phyloP scores from a whole-genome alignment of 2,888 invertebrate genomes.

The Marasmarcha lunaedactyla region DNA sequence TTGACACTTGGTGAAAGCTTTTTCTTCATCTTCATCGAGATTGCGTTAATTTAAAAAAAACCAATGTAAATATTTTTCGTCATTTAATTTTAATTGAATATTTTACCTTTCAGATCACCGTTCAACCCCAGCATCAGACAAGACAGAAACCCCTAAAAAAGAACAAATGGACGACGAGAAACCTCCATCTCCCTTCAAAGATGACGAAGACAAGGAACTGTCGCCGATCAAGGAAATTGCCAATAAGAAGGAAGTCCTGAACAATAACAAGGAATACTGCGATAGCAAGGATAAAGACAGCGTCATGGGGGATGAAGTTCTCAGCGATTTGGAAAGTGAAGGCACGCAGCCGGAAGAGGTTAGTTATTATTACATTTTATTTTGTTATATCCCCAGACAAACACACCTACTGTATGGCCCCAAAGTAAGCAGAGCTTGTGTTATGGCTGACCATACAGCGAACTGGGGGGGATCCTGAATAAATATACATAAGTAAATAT shows the following conservation, averaged over 20 bases:
- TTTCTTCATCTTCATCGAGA: too few species aligned
- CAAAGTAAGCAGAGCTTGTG: too few species aligned
- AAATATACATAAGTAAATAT: too few species aligned
- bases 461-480: too few species aligned
- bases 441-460: too few species aligned
- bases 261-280: constrained; percentile 59
- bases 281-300: constrained; percentile 73
- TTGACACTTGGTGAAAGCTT: too few species aligned
- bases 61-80: too few species aligned
- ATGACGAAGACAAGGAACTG: constrained; percentile 35
- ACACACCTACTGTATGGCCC: too few species aligned
- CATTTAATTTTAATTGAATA: too few species aligned
- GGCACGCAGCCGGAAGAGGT: constrained; percentile 89
- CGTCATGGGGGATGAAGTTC: constrained; percentile 71
- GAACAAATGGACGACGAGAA: constrained; percentile 25
- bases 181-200: constrained; percentile 31
- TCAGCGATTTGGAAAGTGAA: constrained; percentile 89
- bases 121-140: constrained; percentile 27
- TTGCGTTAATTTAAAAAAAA: too few species aligned
- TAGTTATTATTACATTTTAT: constrained; percentile 17
- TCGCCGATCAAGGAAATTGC: constrained; percentile 46
- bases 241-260: constrained; percentile 40
- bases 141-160: constrained; percentile 41
- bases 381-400: too few species aligned
- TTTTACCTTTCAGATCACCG: neutral